These are phyloP conservation scores for Bombyx mandarina DNA, from an alignment of 1,140 invertebrate species.

Conservation along the genomic window DNA sequence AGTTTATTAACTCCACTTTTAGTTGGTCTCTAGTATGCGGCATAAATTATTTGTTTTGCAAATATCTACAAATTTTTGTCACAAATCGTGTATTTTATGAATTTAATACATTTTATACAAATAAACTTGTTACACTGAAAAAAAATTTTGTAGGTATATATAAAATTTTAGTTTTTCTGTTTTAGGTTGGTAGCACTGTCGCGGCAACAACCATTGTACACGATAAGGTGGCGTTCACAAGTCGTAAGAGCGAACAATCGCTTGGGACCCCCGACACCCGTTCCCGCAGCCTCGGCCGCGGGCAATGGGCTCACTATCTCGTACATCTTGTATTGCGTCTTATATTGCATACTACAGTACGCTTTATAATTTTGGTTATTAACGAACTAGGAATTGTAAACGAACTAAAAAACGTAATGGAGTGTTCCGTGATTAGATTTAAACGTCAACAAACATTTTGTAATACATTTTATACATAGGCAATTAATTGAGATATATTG, in stretches of 20 bases:
- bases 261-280: slow-evolving; percentile 73
- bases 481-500: too few species aligned
- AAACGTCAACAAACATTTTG: too few species aligned
- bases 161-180: background rate
- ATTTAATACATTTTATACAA: background rate
- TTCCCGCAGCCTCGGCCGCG: slow-evolving; percentile 67
- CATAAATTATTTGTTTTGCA: too few species aligned
- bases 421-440: too few species aligned
- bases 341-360: too few species aligned
- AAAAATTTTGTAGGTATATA: background rate
- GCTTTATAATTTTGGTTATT: too few species aligned
- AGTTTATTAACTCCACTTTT: too few species aligned
- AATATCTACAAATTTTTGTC: too few species aligned
- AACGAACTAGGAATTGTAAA: too few species aligned
- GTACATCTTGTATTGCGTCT: background rate
- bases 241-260: slow-evolving; percentile 73
- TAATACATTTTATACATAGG: too few species aligned
- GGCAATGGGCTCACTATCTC: slow-evolving; percentile 7
- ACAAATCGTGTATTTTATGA: background rate
- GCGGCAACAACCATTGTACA: slow-evolving; percentile 52
- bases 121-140: background rate
- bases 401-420: too few species aligned
- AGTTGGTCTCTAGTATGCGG: too few species aligned
- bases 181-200: slow-evolving; percentile 53
- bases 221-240: slow-evolving; percentile 77